These are phyloP conservation scores for Pseudoatta argentina DNA, from an alignment of 1,140 invertebrate species.

Conservation along the genomic window DNA sequence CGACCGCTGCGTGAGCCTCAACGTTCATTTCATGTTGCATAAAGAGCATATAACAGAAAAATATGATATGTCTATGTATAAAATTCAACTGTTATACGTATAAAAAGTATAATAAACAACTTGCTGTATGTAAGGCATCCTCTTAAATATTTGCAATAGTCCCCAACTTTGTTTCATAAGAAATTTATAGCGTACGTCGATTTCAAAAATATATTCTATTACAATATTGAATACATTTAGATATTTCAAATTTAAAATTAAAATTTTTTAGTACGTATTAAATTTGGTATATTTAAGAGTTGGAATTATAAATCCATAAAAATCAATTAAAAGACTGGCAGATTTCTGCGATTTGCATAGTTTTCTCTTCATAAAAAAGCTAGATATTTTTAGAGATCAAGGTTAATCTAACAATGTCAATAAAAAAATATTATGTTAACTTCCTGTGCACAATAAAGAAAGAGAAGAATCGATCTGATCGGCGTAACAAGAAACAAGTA, in stretches of 20 bases:
- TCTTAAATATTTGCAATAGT: neutral
- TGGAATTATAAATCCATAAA: constrained; percentile 16
- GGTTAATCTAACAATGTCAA: constrained; percentile 43
- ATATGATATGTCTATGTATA: neutral
- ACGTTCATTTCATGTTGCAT: neutral
- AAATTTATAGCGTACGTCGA: neutral
- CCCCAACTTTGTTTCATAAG: neutral
- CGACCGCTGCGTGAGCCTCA: neutral
- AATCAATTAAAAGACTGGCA: neutral
- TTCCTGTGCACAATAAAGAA: constrained; percentile 10
- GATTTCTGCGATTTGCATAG: constrained; percentile 12
- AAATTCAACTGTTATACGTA: neutral
- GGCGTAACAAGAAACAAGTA: constrained; percentile 49
- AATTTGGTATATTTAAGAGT: neutral
- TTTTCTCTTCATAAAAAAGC: constrained; percentile 39
- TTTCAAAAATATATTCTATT: neutral
- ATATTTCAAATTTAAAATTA: neutral
- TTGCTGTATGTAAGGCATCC: neutral
- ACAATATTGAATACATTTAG: neutral
- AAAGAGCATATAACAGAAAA: neutral
- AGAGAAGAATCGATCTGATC: neutral
- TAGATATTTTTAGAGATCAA: constrained; percentile 40
- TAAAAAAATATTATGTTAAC: constrained; percentile 49
- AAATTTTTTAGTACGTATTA: neutral
- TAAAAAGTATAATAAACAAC: neutral